Base-by-base conservation (phyloP, 2,113 vertebrate species). In the Mastomys coucha region DNA sequence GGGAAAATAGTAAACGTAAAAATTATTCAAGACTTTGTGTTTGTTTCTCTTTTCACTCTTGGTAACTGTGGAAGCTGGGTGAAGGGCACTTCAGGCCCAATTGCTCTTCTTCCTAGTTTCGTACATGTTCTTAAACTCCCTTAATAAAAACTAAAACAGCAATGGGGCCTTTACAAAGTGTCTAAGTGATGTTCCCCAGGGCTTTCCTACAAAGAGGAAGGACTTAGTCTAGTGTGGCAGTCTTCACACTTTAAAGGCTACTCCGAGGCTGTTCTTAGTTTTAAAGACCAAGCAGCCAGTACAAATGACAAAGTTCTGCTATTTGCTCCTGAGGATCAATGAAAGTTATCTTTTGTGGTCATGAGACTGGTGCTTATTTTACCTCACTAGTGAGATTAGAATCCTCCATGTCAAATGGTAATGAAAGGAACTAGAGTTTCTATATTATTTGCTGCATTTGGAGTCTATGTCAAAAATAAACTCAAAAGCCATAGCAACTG, bases 401-500 rank as follows among this genome's bases (percentile, higher is more conserved):
- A 39, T 96, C 72, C 56, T 96, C 53, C 87, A 70, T 91, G 88
- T 94, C 75, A 94, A 51, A 84, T 77, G 80, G 22, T 88, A 92
- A 69, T 36, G 84, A 84, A 85, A 36, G 75, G 84, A 96, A 67
- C 93, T 93, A 88, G 91, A 91, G 70, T 96, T 95, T 93, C 75
- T 33, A 39, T 87, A 75, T 93, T 93, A 94, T 89, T 96, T 94
- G 63, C 70, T 94, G 14, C 63, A 51, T 80, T 95, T 87, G 84
- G 42, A 72, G 56, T 92, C 36, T 58, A 12, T 67, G 39, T 95
- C 58, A 97, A 96, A 96, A 94, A 96, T 72, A 96, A 77, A 95
- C 60, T n/a, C 39, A 39, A 88, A 96, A 96, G 91, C 97, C 95
- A 97, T 96, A 86, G 81, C 20, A 95, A 86, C 31, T 76, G 81